Conservation (phyloP, 2,888 invertebrate genomes). For the Epinotia demarniana region DNA sequence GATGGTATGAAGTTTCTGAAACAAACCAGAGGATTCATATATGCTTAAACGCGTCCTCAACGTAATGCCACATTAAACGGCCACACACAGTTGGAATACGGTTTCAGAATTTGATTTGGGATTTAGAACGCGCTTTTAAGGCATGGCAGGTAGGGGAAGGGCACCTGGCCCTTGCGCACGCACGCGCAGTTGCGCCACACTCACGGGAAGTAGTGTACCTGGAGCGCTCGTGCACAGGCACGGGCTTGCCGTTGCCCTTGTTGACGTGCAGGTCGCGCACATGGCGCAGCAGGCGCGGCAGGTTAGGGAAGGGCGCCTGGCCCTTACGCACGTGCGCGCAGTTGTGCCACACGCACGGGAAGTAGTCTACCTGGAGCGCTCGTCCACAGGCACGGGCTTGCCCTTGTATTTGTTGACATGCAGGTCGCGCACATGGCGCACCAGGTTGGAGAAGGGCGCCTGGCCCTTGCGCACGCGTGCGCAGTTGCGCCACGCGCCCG, state of each 20-base stretch:
- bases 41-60: too few relatives aligned
- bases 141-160: constrained; percentile 95
- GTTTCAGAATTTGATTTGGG: too few relatives aligned
- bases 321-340: constrained; percentile 93
- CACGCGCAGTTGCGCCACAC: too few relatives aligned
- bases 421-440: constrained; percentile 95
- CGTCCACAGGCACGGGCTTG: constrained; percentile 87
- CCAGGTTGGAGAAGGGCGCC: constrained; percentile 96
- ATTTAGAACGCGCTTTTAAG: too few relatives aligned
- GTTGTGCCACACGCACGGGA: constrained; percentile 93
- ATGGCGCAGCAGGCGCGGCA: too few relatives aligned
- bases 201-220: constrained; percentile 89
- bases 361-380: constrained; percentile 87
- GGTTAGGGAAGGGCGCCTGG: too few relatives aligned
- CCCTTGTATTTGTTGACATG: constrained; percentile 95
- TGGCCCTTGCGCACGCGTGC: too few relatives aligned
- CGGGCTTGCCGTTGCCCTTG: too few relatives aligned
- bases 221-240: constrained; percentile 90
- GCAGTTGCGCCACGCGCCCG: too few relatives aligned
- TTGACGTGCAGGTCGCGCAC: too few relatives aligned
- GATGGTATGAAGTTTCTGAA: constrained; percentile 87
- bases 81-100: too few relatives aligned
- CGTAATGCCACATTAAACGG: too few relatives aligned
- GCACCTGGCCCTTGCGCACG: constrained; percentile 91
- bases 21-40: constrained; percentile 2